phyloP scores from a whole-genome alignment of 2,113 vertebrate species.

The Proteles cristata region DNA sequence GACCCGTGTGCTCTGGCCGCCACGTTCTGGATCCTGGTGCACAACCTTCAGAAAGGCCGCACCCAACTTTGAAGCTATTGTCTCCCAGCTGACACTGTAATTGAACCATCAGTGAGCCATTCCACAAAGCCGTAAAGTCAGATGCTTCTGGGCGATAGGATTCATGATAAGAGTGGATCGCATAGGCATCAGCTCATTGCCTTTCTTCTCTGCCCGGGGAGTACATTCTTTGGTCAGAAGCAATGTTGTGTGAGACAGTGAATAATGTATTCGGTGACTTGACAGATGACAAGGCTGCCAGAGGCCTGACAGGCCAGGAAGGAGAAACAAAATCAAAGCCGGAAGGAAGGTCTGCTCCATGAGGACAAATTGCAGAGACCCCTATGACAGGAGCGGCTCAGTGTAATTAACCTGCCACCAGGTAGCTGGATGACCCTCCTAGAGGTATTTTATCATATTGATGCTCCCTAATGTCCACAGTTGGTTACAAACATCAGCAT shows the following conservation, averaged over 20 bases:
- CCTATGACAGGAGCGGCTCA: background rate
- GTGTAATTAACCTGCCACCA: background rate
- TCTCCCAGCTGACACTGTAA: background rate
- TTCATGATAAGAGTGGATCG: background rate
- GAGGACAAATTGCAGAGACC: background rate
- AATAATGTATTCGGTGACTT: slow-evolving; percentile 56
- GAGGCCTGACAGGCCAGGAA: slow-evolving; percentile 44
- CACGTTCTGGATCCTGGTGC: too few species aligned
- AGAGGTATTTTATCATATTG: background rate
- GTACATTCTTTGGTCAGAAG: slow-evolving; percentile 57
- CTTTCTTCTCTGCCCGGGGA: slow-evolving; percentile 46
- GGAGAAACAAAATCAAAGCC: slow-evolving; percentile 50
- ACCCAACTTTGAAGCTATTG: background rate
- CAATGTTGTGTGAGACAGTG: slow-evolving; percentile 63
- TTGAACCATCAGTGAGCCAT: slow-evolving; percentile 12
- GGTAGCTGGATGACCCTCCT: background rate
- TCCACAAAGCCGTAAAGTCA: background rate
- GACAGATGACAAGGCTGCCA: slow-evolving; percentile 53
- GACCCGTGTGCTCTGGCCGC: background rate
- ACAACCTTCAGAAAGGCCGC: background rate
- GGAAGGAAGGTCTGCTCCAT: slow-evolving; percentile 4
- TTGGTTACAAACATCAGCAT: background rate
- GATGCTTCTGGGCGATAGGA: slow-evolving; percentile 12
- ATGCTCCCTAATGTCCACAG: background rate
- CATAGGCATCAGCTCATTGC: background rate